phyloP scores from a whole-genome alignment of 2,113 vertebrate species.

The Leuciscus idus region DNA sequence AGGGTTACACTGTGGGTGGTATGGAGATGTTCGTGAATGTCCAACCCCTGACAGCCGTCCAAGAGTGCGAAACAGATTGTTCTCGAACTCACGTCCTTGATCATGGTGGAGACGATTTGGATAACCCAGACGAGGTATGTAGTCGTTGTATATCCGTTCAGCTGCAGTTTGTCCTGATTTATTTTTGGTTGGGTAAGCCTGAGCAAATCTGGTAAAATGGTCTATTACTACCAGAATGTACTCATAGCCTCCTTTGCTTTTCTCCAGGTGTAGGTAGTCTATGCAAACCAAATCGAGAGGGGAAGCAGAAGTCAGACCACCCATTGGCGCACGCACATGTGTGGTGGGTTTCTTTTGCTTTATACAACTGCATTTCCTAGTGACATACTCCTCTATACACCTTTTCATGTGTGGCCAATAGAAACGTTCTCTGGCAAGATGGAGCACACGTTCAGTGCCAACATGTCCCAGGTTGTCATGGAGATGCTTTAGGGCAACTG shows the following conservation, averaged over 20 bases:
- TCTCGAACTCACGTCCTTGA: conserved; percentile 24
- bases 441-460: no score
- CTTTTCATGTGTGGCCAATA: no score
- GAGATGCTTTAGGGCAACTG: no score
- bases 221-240: conserved; percentile 21
- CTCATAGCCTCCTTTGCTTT: background rate
- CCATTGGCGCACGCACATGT: conserved; percentile 5
- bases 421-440: no score
- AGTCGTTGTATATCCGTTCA: conserved; percentile 10
- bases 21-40: background rate
- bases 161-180: background rate
- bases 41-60: background rate
- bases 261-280: conserved; percentile 2
- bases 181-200: background rate
- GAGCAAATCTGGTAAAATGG: conserved; percentile 7
- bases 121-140: background rate
- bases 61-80: background rate
- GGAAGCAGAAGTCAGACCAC: background rate
- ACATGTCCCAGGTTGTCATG: no score
- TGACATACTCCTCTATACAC: no score
- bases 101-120: conserved; percentile 18
- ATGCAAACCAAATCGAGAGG: background rate
- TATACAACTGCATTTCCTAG: no score
- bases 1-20: background rate
- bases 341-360: no score